Conservation (phyloP, 2,888 invertebrate species). For the Branchellion lobata region DNA sequence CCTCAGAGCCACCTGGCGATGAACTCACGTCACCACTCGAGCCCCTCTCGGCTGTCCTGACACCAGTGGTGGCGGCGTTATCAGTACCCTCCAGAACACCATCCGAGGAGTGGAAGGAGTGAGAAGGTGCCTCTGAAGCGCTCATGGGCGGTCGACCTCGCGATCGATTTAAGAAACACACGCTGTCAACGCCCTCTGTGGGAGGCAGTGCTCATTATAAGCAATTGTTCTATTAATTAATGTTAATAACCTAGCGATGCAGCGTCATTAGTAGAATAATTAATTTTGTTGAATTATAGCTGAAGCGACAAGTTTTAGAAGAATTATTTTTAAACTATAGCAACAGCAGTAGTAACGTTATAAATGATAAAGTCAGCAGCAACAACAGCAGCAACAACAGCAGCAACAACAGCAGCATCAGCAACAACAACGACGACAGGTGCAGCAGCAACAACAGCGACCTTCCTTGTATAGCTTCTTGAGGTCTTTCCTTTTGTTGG, state of each 20-base stretch:
- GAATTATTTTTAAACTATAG: too few species aligned
- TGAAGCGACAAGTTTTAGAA: too few species aligned
- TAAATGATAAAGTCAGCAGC: too few species aligned
- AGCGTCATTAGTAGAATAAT: not conserved
- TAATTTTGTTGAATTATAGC: too few species aligned
- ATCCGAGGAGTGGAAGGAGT: too few species aligned
- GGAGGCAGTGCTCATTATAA: too few species aligned
- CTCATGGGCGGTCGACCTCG: slow-evolving; percentile 35
- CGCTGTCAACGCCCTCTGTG: slow-evolving; percentile 22
- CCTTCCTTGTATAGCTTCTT: slow-evolving; percentile 57
- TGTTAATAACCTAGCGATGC: not conserved
- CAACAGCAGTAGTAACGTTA: too few species aligned
- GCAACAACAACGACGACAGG: too few species aligned
- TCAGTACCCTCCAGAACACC: too few species aligned
- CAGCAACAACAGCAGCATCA: too few species aligned
- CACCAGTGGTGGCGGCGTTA: not conserved
- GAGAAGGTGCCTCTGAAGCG: not conserved
- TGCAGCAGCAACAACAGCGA: slow-evolving; percentile 42
- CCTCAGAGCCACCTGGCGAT: not conserved
- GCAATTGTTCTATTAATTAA: not conserved
- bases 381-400: too few species aligned
- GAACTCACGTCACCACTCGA: not conserved
- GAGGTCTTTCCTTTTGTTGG: slow-evolving; percentile 63
- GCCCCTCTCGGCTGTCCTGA: not conserved
- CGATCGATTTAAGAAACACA: slow-evolving; percentile 23